These are phyloP conservation scores for Sebastiscus albofasciatus DNA, from an alignment of 2,797 vertebrate species.

Conservation along the genomic window DNA sequence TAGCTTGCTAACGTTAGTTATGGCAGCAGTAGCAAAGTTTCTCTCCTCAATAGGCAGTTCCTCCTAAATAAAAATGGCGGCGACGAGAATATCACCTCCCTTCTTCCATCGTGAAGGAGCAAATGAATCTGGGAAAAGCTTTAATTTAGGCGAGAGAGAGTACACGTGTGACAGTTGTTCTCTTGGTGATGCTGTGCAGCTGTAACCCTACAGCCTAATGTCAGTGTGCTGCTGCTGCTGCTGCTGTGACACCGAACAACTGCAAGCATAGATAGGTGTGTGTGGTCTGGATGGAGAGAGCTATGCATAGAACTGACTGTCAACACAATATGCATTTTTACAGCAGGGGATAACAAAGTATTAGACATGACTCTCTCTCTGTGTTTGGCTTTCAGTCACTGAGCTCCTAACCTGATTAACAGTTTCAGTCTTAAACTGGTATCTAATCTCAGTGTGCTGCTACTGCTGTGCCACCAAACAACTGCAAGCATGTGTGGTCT, in stretches of 20 bases:
- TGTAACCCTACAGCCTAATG: slow-evolving; percentile 33
- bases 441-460: neutral
- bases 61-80: slow-evolving; percentile 84
- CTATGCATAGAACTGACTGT: neutral
- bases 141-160: neutral
- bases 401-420: slow-evolving; percentile 75
- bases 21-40: slow-evolving; percentile 66
- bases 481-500: slow-evolving; percentile 24
- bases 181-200: slow-evolving; percentile 30
- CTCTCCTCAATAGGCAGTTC: slow-evolving; percentile 75
- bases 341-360: neutral
- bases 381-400: slow-evolving; percentile 43
- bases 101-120: slow-evolving; percentile 64
- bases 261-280: slow-evolving; percentile 3
- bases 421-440: slow-evolving; percentile 61
- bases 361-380: neutral
- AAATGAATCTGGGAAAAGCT: slow-evolving; percentile 20
- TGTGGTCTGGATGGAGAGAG: slow-evolving; percentile 17
- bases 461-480: slow-evolving; percentile 23
- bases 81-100: slow-evolving; percentile 74
- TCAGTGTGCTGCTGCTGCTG: slow-evolving; percentile 1
- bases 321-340: neutral
- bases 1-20: slow-evolving; percentile 53
- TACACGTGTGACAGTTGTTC: slow-evolving; percentile 29
- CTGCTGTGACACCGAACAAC: slow-evolving; percentile 16